Evolutionary conservation across 1,140 invertebrate species (phyloP).

Genomic region (Epicauta chinensis): DNA sequence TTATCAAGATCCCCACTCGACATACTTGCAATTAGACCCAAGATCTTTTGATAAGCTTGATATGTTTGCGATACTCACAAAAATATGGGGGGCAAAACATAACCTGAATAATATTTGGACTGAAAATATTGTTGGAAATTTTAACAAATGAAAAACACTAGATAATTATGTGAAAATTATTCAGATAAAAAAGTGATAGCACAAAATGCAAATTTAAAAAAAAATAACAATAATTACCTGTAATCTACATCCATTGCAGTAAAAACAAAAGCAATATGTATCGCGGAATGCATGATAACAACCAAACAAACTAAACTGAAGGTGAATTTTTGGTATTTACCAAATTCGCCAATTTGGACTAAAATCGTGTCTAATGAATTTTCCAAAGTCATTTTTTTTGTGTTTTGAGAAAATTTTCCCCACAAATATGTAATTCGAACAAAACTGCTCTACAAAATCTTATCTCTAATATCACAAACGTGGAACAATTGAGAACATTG

Average conservation of each 20-base stretch:
- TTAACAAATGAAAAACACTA: too few species aligned
- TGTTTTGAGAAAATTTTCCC: background rate
- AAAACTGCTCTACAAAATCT: background rate
- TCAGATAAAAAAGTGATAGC: too few species aligned
- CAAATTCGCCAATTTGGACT: slow-evolving; percentile 46
- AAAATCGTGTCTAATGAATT: slow-evolving; percentile 39
- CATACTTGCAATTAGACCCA: too few species aligned
- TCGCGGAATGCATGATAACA: slow-evolving; percentile 50
- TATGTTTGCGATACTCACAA: too few species aligned
- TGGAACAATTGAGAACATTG: too few species aligned
- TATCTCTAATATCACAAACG: background rate
- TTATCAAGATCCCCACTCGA: too few species aligned
- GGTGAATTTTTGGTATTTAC: slow-evolving; percentile 47
- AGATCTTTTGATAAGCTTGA: too few species aligned
- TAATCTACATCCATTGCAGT: slow-evolving; percentile 50
- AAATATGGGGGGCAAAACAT: too few species aligned
- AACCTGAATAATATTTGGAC: too few species aligned
- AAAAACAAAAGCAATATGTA: slow-evolving; percentile 58
- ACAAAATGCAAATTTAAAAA: too few species aligned
- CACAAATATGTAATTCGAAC: background rate
- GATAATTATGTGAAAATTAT: too few species aligned
- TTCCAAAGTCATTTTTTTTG: slow-evolving; percentile 22
- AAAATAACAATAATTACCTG: slow-evolving; percentile 47
- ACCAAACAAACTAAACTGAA: slow-evolving; percentile 48
- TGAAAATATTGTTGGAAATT: too few species aligned